These are phyloP conservation scores for Dendrophyllia cribrosa DNA, from an alignment of 64 coral and sea anemone genomes.

Conservation along the genomic window DNA sequence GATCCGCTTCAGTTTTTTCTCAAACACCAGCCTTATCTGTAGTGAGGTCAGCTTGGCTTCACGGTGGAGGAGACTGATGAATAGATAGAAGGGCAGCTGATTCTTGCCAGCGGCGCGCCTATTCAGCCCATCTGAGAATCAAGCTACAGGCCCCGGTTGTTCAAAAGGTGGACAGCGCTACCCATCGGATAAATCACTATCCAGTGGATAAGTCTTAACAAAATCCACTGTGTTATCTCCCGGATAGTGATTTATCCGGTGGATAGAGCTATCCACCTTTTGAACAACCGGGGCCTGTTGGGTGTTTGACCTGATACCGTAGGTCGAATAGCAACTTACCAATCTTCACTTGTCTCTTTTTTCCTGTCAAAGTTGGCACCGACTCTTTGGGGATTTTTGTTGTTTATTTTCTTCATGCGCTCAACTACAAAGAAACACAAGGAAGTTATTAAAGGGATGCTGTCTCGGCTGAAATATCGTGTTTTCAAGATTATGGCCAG, in stretches of 20 bases:
- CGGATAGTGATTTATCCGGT: too few species aligned
- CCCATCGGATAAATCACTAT: too few species aligned
- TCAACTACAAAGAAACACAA: slow-evolving; percentile 58
- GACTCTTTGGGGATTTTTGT: slow-evolving; percentile 92
- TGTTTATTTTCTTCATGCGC: slow-evolving; percentile 64
- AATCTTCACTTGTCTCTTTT: slow-evolving; percentile 78
- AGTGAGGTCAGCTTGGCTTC: slow-evolving; percentile 24
- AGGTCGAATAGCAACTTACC: slow-evolving; percentile 53
- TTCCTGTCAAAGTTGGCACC: slow-evolving; percentile 94
- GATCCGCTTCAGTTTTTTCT: slow-evolving; percentile 28
- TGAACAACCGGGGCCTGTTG: too few species aligned
- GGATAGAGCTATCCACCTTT: too few species aligned
- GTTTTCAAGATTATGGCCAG: too few species aligned
- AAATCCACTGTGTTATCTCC: too few species aligned
- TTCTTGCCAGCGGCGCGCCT: neutral
- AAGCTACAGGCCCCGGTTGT: too few species aligned
- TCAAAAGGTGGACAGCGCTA: too few species aligned
- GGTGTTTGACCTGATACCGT: neutral
- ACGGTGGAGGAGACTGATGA: slow-evolving; percentile 23
- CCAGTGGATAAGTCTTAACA: too few species aligned
- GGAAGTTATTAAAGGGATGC: neutral
- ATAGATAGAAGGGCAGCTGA: too few species aligned
- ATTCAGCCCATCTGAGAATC: too few species aligned
- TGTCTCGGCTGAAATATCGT: too few species aligned
- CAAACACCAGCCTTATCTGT: slow-evolving; percentile 58